Evolutionary conservation across 1,140 invertebrate species (phyloP).

Genomic region (Lepidurus couesii): DNA sequence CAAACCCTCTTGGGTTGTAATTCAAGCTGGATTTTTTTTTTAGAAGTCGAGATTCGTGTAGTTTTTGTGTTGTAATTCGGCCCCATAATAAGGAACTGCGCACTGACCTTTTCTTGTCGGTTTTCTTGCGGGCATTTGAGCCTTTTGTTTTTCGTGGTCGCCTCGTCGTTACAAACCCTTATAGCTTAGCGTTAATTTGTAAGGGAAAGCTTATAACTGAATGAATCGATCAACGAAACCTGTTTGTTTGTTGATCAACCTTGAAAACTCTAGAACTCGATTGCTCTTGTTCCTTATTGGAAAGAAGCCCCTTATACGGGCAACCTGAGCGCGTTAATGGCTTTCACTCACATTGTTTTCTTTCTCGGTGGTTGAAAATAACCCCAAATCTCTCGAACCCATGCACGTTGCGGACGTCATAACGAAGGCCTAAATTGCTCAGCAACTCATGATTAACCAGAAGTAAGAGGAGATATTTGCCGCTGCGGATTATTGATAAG

Average conservation of each 20-base stretch:
- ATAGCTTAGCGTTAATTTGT: background rate
- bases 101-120: background rate
- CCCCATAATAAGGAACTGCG: background rate
- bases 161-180: background rate
- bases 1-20: background rate
- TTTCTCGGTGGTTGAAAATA: background rate
- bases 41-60: background rate
- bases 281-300: background rate
- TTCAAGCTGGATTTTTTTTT: too few relatives aligned
- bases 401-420: background rate
- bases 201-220: constrained; percentile 3
- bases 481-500: background rate
- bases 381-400: background rate
- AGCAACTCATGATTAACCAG: background rate
- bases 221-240: background rate
- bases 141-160: background rate
- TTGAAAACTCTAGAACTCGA: background rate
- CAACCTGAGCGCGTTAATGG: background rate
- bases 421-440: background rate
- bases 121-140: background rate
- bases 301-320: background rate
- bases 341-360: background rate
- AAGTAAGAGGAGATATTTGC: background rate
- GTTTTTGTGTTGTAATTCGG: background rate
- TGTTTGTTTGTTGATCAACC: background rate